Evolutionary conservation across 2,888 invertebrate species (phyloP).

Genomic region (Zaprionus bogoriensis): DNA sequence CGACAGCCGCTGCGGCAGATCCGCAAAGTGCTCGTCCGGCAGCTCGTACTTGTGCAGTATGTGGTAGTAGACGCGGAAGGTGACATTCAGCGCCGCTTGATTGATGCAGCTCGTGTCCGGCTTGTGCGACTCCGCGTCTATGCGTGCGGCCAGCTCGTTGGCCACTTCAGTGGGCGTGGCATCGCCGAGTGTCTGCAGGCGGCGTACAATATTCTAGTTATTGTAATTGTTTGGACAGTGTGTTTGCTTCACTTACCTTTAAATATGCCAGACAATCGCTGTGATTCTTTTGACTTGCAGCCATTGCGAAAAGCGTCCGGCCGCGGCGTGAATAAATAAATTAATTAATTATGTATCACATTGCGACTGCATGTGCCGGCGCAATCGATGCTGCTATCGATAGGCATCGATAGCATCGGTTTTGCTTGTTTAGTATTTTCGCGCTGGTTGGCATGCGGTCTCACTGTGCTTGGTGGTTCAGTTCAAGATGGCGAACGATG

Average conservation of each 20-base stretch:
- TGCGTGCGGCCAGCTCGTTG: constrained; percentile 48
- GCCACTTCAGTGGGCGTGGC: constrained; percentile 51
- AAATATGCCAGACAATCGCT: constrained; percentile 46
- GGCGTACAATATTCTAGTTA: neutral
- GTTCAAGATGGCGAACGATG: too few relatives aligned
- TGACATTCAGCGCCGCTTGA: constrained; percentile 72
- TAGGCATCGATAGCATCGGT: too few relatives aligned
- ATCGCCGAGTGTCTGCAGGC: constrained; percentile 52
- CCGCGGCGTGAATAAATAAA: constrained; percentile 22
- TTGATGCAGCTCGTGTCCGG: constrained; percentile 50
- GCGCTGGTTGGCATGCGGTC: too few relatives aligned
- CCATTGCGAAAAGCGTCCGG: constrained; percentile 23
- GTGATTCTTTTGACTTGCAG: constrained; percentile 28
- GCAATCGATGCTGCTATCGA: constrained; percentile 7
- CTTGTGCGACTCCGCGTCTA: constrained; percentile 35
- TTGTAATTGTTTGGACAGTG: neutral
- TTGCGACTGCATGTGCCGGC: constrained; percentile 45
- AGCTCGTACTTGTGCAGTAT: constrained; percentile 62
- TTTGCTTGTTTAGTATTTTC: too few relatives aligned
- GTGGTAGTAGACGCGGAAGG: constrained; percentile 76
- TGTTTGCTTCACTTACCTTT: constrained; percentile 31
- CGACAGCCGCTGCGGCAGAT: constrained; percentile 31
- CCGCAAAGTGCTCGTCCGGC: constrained; percentile 50
- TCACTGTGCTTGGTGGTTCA: neutral
- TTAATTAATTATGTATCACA: constrained; percentile 22